Percentiles rank a stretch among this genome's conserved stretches.
Evolutionary conservation across 1,140 invertebrate genomes (phyloP).

Genomic region (Eciton burchellii): DNA sequence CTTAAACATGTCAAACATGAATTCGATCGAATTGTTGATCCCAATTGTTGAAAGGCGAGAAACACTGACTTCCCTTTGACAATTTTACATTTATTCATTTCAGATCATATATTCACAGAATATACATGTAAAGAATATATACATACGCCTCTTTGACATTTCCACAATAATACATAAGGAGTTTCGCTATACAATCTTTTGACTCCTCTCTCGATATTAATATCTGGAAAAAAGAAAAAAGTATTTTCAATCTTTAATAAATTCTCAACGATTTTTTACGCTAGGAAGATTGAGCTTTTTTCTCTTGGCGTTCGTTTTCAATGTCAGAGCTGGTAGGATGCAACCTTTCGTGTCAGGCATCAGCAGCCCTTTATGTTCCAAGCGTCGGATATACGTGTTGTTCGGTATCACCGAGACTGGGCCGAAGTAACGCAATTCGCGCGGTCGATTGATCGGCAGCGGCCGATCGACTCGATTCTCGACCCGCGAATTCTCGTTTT

Average conservation of each 20-base stretch:
- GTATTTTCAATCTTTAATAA: neutral
- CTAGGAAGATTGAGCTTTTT: slow-evolving; percentile 66
- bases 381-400: slow-evolving; percentile 76
- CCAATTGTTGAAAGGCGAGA: neutral
- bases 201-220: neutral
- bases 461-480: slow-evolving; percentile 52
- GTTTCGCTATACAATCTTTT: slow-evolving; percentile 26
- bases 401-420: slow-evolving; percentile 76
- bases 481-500: slow-evolving; percentile 54
- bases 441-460: slow-evolving; percentile 62
- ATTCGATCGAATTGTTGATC: slow-evolving; percentile 30
- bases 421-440: slow-evolving; percentile 76
- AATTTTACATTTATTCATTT: slow-evolving; percentile 9
- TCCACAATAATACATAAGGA: neutral
- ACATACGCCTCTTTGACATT: neutral
- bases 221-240: neutral
- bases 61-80: slow-evolving; percentile 1
- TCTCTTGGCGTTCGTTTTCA: slow-evolving; percentile 62
- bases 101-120: neutral
- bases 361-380: slow-evolving; percentile 76
- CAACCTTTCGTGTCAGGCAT: slow-evolving; percentile 63
- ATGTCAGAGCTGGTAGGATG: slow-evolving; percentile 66
- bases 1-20: slow-evolving; percentile 50
- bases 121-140: slow-evolving; percentile 36
- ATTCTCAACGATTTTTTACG: slow-evolving; percentile 54